Conservation (phyloP, 2,888 invertebrate species). For the Nomada lathburiana region DNA sequence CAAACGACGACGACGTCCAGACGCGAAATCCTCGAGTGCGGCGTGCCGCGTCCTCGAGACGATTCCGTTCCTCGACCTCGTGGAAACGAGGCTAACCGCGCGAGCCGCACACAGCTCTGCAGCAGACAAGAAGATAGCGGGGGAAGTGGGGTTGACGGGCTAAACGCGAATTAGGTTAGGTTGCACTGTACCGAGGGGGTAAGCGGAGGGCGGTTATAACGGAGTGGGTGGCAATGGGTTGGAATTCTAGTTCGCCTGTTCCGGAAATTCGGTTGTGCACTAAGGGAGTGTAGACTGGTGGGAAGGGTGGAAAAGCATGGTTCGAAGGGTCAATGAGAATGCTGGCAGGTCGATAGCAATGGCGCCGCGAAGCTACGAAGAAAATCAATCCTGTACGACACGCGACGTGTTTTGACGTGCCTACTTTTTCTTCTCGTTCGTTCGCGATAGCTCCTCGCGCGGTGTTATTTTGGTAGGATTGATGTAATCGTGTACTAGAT, state of each 20-base stretch:
- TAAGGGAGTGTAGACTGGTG: background rate
- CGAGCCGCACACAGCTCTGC: conserved; percentile 59
- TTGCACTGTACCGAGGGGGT: conserved; percentile 12
- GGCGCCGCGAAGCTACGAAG: conserved; percentile 80
- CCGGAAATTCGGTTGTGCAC: conserved; percentile 4
- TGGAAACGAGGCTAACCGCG: conserved; percentile 71
- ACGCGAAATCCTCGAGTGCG: conserved; percentile 58
- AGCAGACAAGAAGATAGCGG: conserved; percentile 63
- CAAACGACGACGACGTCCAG: conserved; percentile 40
- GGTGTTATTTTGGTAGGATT: background rate
- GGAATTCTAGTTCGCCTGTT: background rate
- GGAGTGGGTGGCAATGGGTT: background rate
- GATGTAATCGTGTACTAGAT: background rate
- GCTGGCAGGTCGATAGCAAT: conserved; percentile 82
- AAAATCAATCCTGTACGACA: conserved; percentile 81
- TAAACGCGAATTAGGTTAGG: conserved; percentile 61
- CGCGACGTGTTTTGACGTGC: conserved; percentile 78
- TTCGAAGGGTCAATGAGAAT: conserved; percentile 68
- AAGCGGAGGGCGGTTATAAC: background rate
- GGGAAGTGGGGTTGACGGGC: conserved; percentile 61
- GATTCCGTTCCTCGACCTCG: conserved; percentile 73
- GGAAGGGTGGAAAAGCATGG: conserved; percentile 68
- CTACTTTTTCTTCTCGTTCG: conserved; percentile 28
- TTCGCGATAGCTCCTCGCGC: background rate
- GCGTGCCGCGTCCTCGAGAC: conserved; percentile 67